A percentile compares a stretch with the other conserved stretches of the same genome.
Evolutionary conservation across 2,113 vertebrate species (phyloP).

Genomic region (Delphinus delphis): DNA sequence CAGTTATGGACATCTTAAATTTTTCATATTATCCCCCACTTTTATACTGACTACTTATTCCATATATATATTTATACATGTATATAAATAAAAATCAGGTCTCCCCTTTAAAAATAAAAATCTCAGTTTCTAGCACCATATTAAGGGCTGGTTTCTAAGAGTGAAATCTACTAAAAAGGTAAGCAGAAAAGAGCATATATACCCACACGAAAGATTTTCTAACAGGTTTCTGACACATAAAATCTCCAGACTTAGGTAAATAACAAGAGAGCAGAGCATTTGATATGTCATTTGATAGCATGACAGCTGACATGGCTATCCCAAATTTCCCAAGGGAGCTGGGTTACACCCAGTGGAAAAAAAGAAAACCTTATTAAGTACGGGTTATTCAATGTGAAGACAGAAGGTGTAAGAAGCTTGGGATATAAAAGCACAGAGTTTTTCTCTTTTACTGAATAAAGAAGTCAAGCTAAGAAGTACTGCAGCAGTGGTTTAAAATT

Average conservation of each 20-base stretch:
- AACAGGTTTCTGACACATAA: slow-evolving; percentile 38
- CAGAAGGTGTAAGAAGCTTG: slow-evolving; percentile 24
- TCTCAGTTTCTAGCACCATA: slow-evolving; percentile 17
- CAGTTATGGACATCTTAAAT: background rate
- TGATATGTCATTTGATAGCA: slow-evolving; percentile 66
- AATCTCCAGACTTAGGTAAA: slow-evolving; percentile 37
- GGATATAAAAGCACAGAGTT: background rate
- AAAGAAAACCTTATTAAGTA: slow-evolving; percentile 41
- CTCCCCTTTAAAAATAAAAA: slow-evolving; percentile 9
- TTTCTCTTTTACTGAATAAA: background rate
- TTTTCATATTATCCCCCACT: background rate
- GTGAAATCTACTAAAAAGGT: slow-evolving; percentile 16
- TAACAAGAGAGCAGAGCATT: slow-evolving; percentile 12
- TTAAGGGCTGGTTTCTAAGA: background rate
- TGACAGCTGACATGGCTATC: slow-evolving; percentile 68
- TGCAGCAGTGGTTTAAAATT: background rate
- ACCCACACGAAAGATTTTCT: slow-evolving; percentile 20
- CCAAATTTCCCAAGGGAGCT: slow-evolving; percentile 60
- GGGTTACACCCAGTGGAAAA: background rate
- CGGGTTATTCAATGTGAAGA: slow-evolving; percentile 40
- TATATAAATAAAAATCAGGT: background rate
- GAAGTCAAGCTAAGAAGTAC: slow-evolving; percentile 8
- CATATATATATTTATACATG: background rate
- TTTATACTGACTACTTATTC: background rate
- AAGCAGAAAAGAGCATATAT: background rate